Base-by-base conservation (phyloP, 1,140 invertebrate genomes). In the Musca domestica region DNA sequence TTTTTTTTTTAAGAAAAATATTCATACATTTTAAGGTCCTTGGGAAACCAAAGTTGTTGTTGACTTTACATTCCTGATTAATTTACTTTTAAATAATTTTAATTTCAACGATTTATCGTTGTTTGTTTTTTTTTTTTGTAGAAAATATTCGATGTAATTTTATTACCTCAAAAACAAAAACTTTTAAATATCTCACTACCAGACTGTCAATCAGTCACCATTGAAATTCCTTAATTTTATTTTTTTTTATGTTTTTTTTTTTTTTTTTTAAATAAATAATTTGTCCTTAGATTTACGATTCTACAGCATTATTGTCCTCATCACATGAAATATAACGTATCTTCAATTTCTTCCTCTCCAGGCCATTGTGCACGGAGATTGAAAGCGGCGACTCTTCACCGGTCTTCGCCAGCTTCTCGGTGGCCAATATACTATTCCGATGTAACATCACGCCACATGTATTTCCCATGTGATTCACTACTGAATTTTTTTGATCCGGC, bases 271-370 rank as follows among this genome's bases (percentile, higher is more conserved):
- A 41, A 27, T 46, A 46, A 48, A 47, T 14, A 46, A n/a, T 61
- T 61, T 27, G 15, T 58, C 4, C 47, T 3, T 23, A 3, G 25
- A 30, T 58, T 58, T 58, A 58, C n/a, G 54, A 17, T 58, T 78
- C 72, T 52, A 76, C 74, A 10, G 77, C 74, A 75, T 80, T 80
- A 75, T 80, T 80, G 71, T 80, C 77, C 70, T 80, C 77, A 71
- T 80, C 77, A 68, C 77, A 80, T 56, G 77, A 80, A 58, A 80
- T 80, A 68, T 80, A 80, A 69, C 80, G 76, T 52, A 80, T 80
- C 72, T 74, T 75, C 23, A 80, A 70, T 20, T 70, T 72, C 47
- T 80, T 72, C n/a, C 74, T 71, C 54, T 80, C 74, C 6, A 34
- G 20, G 22, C 75, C 74, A 48, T 77, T 76, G 61, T 77, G 69